Percentiles rank a stretch among this genome's conserved stretches.
Evolutionary conservation across 2,888 invertebrate genomes (phyloP).

Genomic region (Caenorhabditis auriculariae): DNA sequence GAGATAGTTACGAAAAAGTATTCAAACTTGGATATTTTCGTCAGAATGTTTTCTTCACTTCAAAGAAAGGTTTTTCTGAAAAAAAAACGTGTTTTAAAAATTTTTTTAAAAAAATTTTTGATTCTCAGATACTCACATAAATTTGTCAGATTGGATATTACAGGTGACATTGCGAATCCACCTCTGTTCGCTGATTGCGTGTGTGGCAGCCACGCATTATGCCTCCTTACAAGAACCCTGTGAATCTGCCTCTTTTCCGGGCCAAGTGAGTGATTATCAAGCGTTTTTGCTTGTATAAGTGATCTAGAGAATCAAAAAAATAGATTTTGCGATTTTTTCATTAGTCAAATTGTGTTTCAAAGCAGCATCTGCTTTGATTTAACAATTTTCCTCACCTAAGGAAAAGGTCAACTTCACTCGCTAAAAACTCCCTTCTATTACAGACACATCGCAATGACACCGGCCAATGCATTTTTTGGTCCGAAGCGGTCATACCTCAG

Average conservation of each 20-base stretch:
- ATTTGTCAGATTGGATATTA: too few relatives aligned
- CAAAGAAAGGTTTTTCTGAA: too few relatives aligned
- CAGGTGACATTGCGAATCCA: conserved; percentile 20
- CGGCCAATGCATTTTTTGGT: conserved; percentile 20
- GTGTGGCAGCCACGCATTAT: conserved; percentile 14
- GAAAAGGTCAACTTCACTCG: too few relatives aligned
- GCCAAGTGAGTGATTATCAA: not conserved
- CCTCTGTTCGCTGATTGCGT: conserved; percentile 25
- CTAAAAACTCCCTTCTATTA: too few relatives aligned
- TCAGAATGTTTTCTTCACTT: too few relatives aligned
- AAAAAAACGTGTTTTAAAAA: too few relatives aligned
- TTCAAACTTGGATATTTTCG: too few relatives aligned
- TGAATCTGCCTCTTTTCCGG: not conserved
- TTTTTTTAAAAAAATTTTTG: too few relatives aligned
- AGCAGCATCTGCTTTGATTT: not conserved
- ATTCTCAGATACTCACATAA: too few relatives aligned
- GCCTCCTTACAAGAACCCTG: not conserved
- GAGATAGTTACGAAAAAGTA: too few relatives aligned
- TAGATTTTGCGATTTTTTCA: conserved; percentile 1
- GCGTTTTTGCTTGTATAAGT: not conserved
- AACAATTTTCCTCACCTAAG: not conserved
- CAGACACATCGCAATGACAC: conserved; percentile 5
- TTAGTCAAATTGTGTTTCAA: conserved; percentile 12
- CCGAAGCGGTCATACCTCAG: conserved; percentile 17
- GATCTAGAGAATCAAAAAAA: too few relatives aligned